Percentiles rank a stretch among this genome's conserved stretches.
phyloP scores from a whole-genome alignment of 2,888 invertebrate genomes.

The Abrostola triplasia region DNA sequence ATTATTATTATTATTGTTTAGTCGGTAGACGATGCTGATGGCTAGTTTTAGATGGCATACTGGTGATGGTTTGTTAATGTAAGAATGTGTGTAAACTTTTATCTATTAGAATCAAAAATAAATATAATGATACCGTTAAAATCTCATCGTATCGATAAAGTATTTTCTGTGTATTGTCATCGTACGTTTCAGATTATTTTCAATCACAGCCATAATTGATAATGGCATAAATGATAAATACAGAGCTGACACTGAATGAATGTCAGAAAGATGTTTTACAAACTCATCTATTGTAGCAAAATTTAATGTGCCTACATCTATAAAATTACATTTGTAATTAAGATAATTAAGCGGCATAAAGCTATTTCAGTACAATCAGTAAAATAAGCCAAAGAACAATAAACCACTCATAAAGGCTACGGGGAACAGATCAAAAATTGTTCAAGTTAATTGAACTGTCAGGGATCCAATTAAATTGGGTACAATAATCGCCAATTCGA shows the following conservation, averaged over 20 bases:
- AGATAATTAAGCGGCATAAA: conserved; percentile 34
- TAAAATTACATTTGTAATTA: conserved; percentile 16
- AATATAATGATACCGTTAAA: no score
- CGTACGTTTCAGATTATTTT: background rate
- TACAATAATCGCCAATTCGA: conserved; percentile 50
- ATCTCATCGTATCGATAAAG: no score
- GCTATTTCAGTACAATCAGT: conserved; percentile 38
- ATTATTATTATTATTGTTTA: no score
- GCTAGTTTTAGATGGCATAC: no score
- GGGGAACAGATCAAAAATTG: conserved; percentile 46
- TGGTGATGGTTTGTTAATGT: no score
- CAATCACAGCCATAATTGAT: background rate
- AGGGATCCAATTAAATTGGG: conserved; percentile 53
- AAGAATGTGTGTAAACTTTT: no score
- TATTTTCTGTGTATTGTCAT: no score
- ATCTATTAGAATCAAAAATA: no score
- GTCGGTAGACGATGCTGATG: no score
- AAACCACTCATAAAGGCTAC: conserved; percentile 47
- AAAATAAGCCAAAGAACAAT: conserved; percentile 47
- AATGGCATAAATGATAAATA: background rate
- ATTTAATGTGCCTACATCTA: conserved; percentile 1
- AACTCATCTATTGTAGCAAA: background rate
- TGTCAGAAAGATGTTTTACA: background rate
- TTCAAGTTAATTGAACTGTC: conserved; percentile 56
- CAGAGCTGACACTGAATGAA: background rate